A percentile compares a stretch with the other conserved stretches of the same genome.
phyloP scores from a whole-genome alignment of 2,797 vertebrate genomes.

The Galago senegalensis region DNA sequence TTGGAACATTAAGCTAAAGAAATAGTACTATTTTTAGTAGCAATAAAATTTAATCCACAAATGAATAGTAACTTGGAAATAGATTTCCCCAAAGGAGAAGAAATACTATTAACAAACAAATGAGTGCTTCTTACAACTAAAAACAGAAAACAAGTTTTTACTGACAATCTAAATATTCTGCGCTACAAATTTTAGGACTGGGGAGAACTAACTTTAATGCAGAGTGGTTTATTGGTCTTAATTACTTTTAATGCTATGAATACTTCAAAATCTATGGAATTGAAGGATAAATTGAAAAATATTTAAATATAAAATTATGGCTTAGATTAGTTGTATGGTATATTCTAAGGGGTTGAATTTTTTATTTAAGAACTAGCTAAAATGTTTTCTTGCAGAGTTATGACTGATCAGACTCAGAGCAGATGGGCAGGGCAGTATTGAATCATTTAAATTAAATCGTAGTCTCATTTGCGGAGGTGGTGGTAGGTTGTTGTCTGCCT shows the following conservation, averaged over 20 bases:
- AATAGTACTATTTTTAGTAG: slow-evolving; percentile 59
- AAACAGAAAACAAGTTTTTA: slow-evolving; percentile 60
- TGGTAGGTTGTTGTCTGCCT: slow-evolving; percentile 92
- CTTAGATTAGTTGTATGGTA: slow-evolving; percentile 84
- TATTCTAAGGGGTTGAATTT: slow-evolving; percentile 85
- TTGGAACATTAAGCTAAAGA: slow-evolving; percentile 60
- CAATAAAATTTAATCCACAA: slow-evolving; percentile 50
- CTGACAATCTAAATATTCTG: slow-evolving; percentile 17
- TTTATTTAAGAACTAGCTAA: slow-evolving; percentile 88
- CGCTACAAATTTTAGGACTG: slow-evolving; percentile 58
- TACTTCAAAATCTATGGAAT: slow-evolving; percentile 69
- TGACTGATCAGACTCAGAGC: slow-evolving; percentile 92
- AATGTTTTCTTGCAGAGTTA: slow-evolving; percentile 91
- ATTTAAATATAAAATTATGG: slow-evolving; percentile 85
- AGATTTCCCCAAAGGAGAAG: slow-evolving; percentile 64
- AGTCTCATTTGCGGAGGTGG: slow-evolving; percentile 90
- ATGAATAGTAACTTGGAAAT: slow-evolving; percentile 52
- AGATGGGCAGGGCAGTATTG: slow-evolving; percentile 91
- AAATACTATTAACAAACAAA: slow-evolving; percentile 47
- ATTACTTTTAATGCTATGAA: slow-evolving; percentile 58
- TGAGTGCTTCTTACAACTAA: slow-evolving; percentile 84
- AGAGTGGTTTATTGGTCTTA: slow-evolving; percentile 66
- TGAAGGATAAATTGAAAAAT: slow-evolving; percentile 83
- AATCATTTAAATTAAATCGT: slow-evolving; percentile 85
- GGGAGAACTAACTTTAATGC: slow-evolving; percentile 61